Evolutionary conservation across 2,113 vertebrate genomes (phyloP).

Genomic region (Sinocyclocheilus anshuiensis): DNA sequence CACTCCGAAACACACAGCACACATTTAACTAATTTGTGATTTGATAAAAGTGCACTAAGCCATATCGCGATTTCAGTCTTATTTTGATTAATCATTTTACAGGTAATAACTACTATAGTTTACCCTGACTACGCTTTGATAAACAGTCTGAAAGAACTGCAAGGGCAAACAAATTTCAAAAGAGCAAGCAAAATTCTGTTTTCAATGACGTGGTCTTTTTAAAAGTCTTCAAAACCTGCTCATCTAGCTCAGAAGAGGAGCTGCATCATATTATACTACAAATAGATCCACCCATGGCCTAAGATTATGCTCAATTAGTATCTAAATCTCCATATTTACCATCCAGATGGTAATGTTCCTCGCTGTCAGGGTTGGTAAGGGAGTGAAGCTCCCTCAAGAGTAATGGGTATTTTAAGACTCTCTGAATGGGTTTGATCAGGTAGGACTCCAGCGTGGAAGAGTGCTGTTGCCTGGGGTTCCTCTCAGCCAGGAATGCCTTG

Average conservation of each 20-base stretch:
- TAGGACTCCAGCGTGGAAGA: constrained; percentile 95
- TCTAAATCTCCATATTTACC: constrained; percentile 70
- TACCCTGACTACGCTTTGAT: not conserved
- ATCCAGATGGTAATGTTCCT: constrained; percentile 95
- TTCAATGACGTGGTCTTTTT: not conserved
- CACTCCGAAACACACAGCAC: too few relatives aligned
- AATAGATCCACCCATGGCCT: not conserved
- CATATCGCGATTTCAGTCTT: not conserved
- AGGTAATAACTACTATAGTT: not conserved
- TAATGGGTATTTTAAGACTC: constrained; percentile 94
- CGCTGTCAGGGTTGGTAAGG: constrained; percentile 89
- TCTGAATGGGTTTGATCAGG: constrained; percentile 98
- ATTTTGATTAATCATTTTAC: not conserved
- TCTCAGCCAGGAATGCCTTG: constrained; percentile 91
- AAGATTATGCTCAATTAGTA: not conserved
- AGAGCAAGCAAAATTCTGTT: not conserved
- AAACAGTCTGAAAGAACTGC: too few relatives aligned
- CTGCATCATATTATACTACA: not conserved
- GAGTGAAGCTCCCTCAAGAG: constrained; percentile 90
- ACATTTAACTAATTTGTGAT: too few relatives aligned
- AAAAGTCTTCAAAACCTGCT: not conserved
- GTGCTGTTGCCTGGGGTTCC: constrained; percentile 91
- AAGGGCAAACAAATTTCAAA: too few relatives aligned
- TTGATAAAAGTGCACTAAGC: too few relatives aligned
- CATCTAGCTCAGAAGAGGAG: not conserved